Conservation (phyloP, 2,888 invertebrate genomes). For the Caradrina kadenii region DNA sequence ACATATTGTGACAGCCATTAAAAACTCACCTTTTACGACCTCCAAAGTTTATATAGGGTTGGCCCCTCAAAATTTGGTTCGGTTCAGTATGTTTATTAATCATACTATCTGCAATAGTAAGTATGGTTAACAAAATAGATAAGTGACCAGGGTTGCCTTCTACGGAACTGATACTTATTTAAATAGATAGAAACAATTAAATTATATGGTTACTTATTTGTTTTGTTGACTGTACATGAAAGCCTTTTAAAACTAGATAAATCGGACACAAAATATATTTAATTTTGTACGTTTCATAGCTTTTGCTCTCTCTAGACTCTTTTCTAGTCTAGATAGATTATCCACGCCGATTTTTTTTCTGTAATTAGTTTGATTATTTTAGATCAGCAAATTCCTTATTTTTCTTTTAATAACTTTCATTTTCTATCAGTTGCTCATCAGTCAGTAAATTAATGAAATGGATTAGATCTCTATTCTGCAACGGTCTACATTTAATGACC, state of each 20-base stretch:
- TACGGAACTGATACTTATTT: not conserved
- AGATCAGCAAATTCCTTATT: not conserved
- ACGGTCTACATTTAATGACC: constrained; percentile 38
- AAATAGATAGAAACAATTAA: not conserved
- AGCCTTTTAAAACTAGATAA: too few species aligned
- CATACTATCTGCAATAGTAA: not conserved
- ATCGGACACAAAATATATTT: too few species aligned
- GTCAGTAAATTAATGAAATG: constrained; percentile 17
- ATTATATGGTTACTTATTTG: too few species aligned
- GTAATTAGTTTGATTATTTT: not conserved
- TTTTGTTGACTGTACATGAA: too few species aligned
- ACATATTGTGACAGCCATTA: constrained; percentile 70
- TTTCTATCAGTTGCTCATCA: constrained; percentile 36
- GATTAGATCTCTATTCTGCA: constrained; percentile 36
- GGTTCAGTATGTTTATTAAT: not conserved
- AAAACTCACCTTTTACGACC: constrained; percentile 74
- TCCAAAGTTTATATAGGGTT: constrained; percentile 57
- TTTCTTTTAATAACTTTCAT: not conserved
- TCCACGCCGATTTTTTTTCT: too few species aligned
- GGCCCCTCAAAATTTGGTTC: constrained; percentile 12
- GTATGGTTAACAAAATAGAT: not conserved
- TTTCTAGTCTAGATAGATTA: not conserved
- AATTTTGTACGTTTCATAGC: not conserved
- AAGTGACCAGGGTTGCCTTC: not conserved
- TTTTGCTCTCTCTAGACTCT: not conserved